Conservation (phyloP, 2,113 vertebrate species). For the Pomatostomus ruficeps region DNA sequence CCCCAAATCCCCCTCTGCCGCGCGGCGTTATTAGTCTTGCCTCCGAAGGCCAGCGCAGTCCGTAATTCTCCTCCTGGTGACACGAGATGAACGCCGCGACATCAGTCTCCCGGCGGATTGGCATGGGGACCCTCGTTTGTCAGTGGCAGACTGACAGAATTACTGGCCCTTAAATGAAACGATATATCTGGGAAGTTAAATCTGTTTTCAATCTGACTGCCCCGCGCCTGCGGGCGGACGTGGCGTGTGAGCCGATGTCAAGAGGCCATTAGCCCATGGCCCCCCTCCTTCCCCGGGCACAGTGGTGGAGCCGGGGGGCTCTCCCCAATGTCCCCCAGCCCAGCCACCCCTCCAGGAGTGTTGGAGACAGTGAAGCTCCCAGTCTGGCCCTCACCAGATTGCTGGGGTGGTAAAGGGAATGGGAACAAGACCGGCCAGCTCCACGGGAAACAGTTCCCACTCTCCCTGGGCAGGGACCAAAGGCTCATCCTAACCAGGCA, state of each 20-base stretch:
- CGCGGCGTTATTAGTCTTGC: slow-evolving; percentile 61
- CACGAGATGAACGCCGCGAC: slow-evolving; percentile 37
- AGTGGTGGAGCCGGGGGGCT: background rate
- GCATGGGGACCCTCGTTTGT: slow-evolving; percentile 71
- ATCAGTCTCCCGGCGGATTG: slow-evolving; percentile 56
- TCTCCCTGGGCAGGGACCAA: background rate
- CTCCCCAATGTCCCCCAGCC: background rate
- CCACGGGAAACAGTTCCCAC: background rate
- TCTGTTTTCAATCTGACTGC: slow-evolving; percentile 63
- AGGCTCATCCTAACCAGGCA: rapidly evolving
- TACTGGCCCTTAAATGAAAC: slow-evolving; percentile 78
- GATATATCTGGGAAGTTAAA: slow-evolving; percentile 78
- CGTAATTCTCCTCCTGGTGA: slow-evolving; percentile 74
- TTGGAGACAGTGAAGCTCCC: background rate
- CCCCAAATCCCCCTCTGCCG: slow-evolving; percentile 53
- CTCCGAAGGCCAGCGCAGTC: slow-evolving; percentile 77
- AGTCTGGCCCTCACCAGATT: background rate
- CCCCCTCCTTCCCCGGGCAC: background rate
- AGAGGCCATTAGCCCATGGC: slow-evolving; percentile 37
- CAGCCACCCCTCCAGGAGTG: rapidly evolving
- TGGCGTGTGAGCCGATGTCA: slow-evolving; percentile 53
- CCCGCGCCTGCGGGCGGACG: slow-evolving; percentile 55
- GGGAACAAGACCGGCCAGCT: background rate
- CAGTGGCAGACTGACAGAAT: slow-evolving; percentile 78
- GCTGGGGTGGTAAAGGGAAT: background rate